phyloP scores from a whole-genome alignment of 2,888 invertebrate genomes.

The Marasmarcha lunaedactyla region DNA sequence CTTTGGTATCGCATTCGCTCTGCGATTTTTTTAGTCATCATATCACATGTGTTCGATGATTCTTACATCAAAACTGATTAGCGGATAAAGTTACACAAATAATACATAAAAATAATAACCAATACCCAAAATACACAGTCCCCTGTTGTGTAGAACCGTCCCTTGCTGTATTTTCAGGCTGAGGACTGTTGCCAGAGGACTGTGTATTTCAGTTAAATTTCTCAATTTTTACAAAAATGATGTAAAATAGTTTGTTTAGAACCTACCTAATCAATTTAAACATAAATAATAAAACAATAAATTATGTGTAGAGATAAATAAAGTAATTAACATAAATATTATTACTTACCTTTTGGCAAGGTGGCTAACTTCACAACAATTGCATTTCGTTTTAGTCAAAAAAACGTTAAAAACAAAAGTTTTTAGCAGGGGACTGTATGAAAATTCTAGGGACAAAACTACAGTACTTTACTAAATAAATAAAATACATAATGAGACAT shows the following conservation, averaged over 20 bases:
- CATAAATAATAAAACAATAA: no score
- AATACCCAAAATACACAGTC: no score
- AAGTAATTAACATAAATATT: no score
- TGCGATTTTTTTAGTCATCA: not conserved
- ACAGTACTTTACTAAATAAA: conserved; percentile 6
- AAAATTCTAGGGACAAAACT: conserved; percentile 11
- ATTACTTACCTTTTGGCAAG: no score
- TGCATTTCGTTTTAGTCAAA: conserved; percentile 3
- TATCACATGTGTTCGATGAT: not conserved
- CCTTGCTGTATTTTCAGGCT: conserved; percentile 3
- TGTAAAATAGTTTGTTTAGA: conserved; percentile 5
- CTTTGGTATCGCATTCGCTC: not conserved
- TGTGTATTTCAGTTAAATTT: conserved; percentile 7
- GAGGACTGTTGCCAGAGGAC: conserved; percentile 4
- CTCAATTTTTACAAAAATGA: no score
- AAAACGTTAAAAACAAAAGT: conserved; percentile 8
- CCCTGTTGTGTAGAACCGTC: conserved; percentile 5
- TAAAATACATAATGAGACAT: conserved; percentile 7
- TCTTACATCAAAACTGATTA: conserved; percentile 1
- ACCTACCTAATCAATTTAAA: conserved; percentile 1
- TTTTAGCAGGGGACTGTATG: no score
- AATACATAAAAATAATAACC: no score
- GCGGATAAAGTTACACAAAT: conserved; percentile 4
- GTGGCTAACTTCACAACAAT: no score
- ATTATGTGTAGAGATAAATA: no score